Conservation (phyloP, 2,888 invertebrate species). For the Eilema sororculum region DNA sequence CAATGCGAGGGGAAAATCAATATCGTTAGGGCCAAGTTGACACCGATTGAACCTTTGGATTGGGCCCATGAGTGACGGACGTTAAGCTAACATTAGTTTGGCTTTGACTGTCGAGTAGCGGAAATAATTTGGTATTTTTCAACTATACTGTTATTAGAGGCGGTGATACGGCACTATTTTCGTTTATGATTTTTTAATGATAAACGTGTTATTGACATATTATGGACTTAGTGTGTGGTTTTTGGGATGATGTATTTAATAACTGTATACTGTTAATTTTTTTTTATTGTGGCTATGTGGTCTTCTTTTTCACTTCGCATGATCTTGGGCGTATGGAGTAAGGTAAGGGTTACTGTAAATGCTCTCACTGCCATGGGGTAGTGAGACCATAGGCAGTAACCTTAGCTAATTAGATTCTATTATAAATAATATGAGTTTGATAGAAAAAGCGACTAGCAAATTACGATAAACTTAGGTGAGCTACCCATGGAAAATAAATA, state of each 20-base stretch:
- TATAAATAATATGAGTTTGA: too few species aligned
- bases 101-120: slow-evolving; percentile 39
- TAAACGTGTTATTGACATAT: slow-evolving; percentile 10
- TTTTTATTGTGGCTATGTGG: background rate
- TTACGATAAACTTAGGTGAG: too few species aligned
- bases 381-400: too few species aligned
- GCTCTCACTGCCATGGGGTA: too few species aligned
- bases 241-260: slow-evolving; percentile 3
- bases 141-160: slow-evolving; percentile 26
- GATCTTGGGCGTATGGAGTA: too few species aligned
- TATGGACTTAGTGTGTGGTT: background rate
- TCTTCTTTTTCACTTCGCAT: too few species aligned
- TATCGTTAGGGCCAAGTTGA: slow-evolving; percentile 45
- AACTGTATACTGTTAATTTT: background rate
- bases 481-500: too few species aligned
- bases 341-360: too few species aligned
- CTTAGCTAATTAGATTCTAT: too few species aligned
- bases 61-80: slow-evolving; percentile 34
- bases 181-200: slow-evolving; percentile 18
- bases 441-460: too few species aligned
- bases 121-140: slow-evolving; percentile 46
- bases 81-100: slow-evolving; percentile 25
- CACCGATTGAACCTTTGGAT: slow-evolving; percentile 56
- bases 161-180: slow-evolving; percentile 19
- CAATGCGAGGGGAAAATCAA: slow-evolving; percentile 48